phyloP scores from a whole-genome alignment of 1,140 invertebrate genomes.

The Triops longicaudatus region DNA sequence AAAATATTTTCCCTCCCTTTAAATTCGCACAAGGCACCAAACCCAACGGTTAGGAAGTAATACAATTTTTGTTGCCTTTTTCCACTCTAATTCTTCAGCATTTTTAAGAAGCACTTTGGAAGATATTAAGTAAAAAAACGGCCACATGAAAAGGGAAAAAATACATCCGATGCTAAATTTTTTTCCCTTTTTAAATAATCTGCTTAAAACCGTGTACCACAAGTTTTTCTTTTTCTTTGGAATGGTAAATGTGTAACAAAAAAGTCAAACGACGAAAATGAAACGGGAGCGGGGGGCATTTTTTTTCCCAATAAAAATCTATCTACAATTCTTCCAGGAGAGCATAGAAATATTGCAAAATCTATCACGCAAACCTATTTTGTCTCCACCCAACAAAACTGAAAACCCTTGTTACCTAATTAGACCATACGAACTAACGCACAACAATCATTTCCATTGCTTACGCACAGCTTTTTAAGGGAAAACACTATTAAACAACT shows the following conservation, averaged over 20 bases:
- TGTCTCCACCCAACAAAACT: background rate
- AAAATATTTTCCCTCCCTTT: background rate
- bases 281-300: background rate
- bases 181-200: background rate
- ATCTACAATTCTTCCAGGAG: background rate
- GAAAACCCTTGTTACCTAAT: background rate
- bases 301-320: background rate
- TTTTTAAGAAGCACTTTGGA: constrained; percentile 4
- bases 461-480: background rate
- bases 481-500: background rate
- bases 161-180: background rate
- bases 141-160: background rate
- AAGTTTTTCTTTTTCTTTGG: background rate
- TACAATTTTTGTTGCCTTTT: background rate
- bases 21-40: background rate
- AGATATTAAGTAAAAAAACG: background rate
- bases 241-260: background rate
- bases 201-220: background rate
- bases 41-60: constrained; percentile 2
- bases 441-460: background rate
- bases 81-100: background rate
- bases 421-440: background rate
- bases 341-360: constrained; percentile 6
- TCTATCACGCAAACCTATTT: background rate
- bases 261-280: background rate